Evolutionary conservation across 2,888 invertebrate species (phyloP), one percentile per base, ranked within the genome.

Genomic region (Formica aserva): DNA sequence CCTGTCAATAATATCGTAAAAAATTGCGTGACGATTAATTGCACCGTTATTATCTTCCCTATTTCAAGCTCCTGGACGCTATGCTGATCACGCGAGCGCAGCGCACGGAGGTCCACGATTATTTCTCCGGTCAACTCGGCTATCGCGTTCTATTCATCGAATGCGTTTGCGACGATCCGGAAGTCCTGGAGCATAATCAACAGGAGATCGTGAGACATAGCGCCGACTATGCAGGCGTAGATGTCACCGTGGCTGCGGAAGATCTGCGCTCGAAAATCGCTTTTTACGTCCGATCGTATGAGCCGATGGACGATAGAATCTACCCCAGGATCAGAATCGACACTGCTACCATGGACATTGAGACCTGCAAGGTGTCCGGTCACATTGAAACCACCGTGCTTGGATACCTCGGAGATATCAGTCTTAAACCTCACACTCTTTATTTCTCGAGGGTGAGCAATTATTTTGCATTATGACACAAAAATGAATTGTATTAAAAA

Each of bases 111-210:
- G 96, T 98, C 77, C 96, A 96, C 93, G 96, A 97, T 84, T 97
- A 97, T 92, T 97, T 97, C 88, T 95, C 96, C 86, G 95, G 96
- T 9, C 96, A 97, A 87, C 96, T 97, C 95, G 97, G 97, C 84
- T 98, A 97, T 95, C 97, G 98, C 92, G 97, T 98, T 83, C 97
- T 99, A 93, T 98, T 98, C 95, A 97, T 99, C 88, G 99, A 99
- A 95, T 98, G 98, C 94, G 96, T 98, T 87, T 98, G 98, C 95
- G 97, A 98, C 91, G 98, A 98, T 93, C 96, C 96, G 1, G 95
- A 95, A 8, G 96, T 97, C 35, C 95, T 98, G 86, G 97, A 97
- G 90, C 96, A 96, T 41, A 97, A 97, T 93, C 97, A 97, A 92
- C 96, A 96, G 94, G 97, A 98, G 94, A 98, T 98, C 86, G 96